Base-by-base conservation (phyloP, 2,888 invertebrate genomes). In the Erpobdella octoculata region DNA sequence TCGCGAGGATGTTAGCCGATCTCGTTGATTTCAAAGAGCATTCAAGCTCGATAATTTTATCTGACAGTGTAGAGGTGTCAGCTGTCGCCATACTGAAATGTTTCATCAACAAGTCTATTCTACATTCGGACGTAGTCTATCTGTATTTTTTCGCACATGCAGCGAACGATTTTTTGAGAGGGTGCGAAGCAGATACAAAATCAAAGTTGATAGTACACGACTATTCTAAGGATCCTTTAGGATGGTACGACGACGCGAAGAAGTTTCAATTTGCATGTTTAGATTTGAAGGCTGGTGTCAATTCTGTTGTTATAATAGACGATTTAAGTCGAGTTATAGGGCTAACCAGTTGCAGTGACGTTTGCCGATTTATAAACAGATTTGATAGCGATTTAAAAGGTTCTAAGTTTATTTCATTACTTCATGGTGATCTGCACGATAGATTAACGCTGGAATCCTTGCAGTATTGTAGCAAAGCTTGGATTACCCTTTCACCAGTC, bases 301-400 rank as follows among this genome's bases (percentile, higher is more conserved):
- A 33, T 25, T n/a, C 65, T 9, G 35, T 33, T n/a, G 46, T 67
- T 67, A 46, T 67, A 28, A 38, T 67, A 46, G 67, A 67, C 46
- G 67, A 67, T 28, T 28, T 67, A 18, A 67, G 46, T 41, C 38
- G 41, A 46, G n/a, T 46, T 1, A 46, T 67, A 21, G 25, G 28
- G 21, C 12, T 67, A 21, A 41, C 41, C 2, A 31, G 31, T 67
- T 37, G 37, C 6, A 37, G 46, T 4, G 28, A 21, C 38, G 67
- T 46, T 46, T 67, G 67, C 18, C 25, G 25, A 18, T 28, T 67
- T 15, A 46, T 67, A n/a, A 67, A 67, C 28, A 21, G 31, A 28
- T 67, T 37, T 28, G 46, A 67, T 31, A 38, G 46, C 4, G 41
- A 65, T n/a, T 15, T 25, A 6, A 18, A 21, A 21, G 46, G 0